phyloP scores from a whole-genome alignment of 2,888 invertebrate genomes.

The Heteromurus nitidus region DNA sequence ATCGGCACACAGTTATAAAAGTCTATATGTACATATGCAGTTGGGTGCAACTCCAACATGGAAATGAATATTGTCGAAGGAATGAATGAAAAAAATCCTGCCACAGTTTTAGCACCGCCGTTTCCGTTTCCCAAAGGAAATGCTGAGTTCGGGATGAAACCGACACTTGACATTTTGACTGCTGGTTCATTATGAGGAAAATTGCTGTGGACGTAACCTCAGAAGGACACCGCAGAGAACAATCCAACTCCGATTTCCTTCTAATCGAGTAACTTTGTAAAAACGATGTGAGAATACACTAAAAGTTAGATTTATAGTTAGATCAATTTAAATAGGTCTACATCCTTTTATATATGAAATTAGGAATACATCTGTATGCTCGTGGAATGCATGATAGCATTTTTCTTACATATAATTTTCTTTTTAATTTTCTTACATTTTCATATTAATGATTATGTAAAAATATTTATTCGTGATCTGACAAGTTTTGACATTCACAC shows the following conservation, averaged over 20 bases:
- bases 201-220: slow-evolving; percentile 1
- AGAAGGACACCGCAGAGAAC: not conserved
- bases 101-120: not conserved
- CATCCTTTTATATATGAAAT: not conserved
- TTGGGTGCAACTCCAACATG: not conserved
- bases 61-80: not conserved
- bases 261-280: no score
- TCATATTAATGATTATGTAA: no score
- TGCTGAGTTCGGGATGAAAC: slow-evolving; percentile 3
- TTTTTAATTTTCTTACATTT: no score
- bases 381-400: not conserved
- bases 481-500: no score
- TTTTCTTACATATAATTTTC: no score
- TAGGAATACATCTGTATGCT: not conserved
- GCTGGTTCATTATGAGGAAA: slow-evolving; percentile 16
- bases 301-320: no score
- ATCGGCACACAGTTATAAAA: not conserved
- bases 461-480: no score
- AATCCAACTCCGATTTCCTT: not conserved
- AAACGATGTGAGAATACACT: no score
- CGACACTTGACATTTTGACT: slow-evolving; percentile 22
- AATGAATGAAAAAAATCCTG: not conserved
- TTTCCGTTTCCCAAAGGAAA: slow-evolving; percentile 9
- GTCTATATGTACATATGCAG: not conserved
- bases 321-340: not conserved